phyloP scores from a whole-genome alignment of 2,888 invertebrate species.

The Eurytoma adleriae region DNA sequence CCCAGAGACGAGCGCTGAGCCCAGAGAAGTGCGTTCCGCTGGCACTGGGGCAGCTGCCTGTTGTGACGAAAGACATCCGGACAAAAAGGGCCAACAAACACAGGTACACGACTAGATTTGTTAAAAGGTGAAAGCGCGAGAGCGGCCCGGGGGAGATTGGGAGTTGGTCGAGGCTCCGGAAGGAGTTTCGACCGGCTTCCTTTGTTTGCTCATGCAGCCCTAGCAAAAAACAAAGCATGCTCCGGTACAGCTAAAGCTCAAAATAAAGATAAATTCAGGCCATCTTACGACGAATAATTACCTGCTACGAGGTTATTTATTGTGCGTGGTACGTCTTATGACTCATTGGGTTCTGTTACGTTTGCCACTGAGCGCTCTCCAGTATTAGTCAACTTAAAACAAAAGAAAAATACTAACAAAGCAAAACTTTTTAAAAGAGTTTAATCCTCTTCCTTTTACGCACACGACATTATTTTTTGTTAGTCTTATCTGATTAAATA shows the following conservation, averaged over 20 bases:
- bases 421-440: conserved; percentile 65
- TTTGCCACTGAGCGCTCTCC: conserved; percentile 74
- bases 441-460: too few relatives aligned
- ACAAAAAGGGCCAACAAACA: conserved; percentile 16
- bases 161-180: too few relatives aligned
- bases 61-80: conserved; percentile 44
- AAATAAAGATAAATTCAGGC: conserved; percentile 24
- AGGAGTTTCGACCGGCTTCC: too few relatives aligned
- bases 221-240: too few relatives aligned
- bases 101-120: neutral
- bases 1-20: conserved; percentile 80
- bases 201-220: too few relatives aligned
- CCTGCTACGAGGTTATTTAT: conserved; percentile 73
- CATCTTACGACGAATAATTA: conserved; percentile 66
- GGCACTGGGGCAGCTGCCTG: conserved; percentile 80
- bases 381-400: conserved; percentile 76
- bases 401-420: conserved; percentile 72
- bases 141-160: too few relatives aligned
- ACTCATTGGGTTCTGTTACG: conserved; percentile 75
- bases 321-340: conserved; percentile 75
- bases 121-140: too few relatives aligned
- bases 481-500: too few relatives aligned
- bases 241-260: neutral
- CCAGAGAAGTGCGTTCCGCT: conserved; percentile 80
- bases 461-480: too few relatives aligned